A percentile compares a stretch with the other conserved stretches of the same genome.
Conservation (phyloP, 2,888 invertebrate genomes). For the Micropterix aruncella region DNA sequence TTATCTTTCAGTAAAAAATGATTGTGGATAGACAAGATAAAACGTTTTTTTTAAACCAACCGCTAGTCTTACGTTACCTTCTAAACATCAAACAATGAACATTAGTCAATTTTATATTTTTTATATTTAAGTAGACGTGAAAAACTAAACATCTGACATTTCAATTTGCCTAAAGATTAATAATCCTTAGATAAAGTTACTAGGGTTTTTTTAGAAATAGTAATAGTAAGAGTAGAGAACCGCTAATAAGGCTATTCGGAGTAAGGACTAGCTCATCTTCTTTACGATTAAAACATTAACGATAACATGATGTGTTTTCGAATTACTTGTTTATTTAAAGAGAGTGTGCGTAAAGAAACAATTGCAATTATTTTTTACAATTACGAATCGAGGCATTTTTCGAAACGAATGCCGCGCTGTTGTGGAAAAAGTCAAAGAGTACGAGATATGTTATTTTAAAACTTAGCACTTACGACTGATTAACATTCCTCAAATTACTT, state of each 20-base stretch:
- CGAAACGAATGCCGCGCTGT: too few relatives aligned
- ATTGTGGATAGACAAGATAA: not conserved
- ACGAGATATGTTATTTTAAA: not conserved
- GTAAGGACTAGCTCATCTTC: not conserved
- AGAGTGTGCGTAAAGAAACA: not conserved
- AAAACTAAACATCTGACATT: not conserved
- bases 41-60: not conserved
- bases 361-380: not conserved
- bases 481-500: not conserved
- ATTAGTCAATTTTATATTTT: not conserved
- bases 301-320: not conserved
- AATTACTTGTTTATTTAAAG: not conserved
- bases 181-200: not conserved
- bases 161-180: not conserved
- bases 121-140: not conserved
- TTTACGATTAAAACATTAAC: not conserved
- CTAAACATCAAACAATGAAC: not conserved
- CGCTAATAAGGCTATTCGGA: not conserved
- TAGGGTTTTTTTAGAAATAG: too few relatives aligned
- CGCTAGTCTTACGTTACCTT: not conserved
- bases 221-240: not conserved
- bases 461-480: not conserved
- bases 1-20: too few relatives aligned
- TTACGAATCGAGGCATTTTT: not conserved
- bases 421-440: too few relatives aligned